phyloP scores from a whole-genome alignment of 1,140 invertebrate genomes.

The Megalonaias nervosa region DNA sequence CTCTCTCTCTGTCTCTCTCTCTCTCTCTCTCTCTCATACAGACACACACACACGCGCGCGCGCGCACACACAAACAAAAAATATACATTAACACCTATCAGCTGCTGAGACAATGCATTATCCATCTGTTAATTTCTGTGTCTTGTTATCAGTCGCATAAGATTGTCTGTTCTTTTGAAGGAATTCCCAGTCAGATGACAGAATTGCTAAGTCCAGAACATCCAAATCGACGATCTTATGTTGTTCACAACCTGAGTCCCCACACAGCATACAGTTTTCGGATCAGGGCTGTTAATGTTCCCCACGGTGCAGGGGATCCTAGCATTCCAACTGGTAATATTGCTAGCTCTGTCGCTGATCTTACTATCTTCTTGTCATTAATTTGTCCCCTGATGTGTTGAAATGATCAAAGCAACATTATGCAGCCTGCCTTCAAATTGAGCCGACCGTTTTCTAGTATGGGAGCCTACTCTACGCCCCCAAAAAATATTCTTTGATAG shows the following conservation, averaged over 20 bases:
- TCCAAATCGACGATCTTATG: conserved; percentile 8
- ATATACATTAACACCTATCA: too few species aligned
- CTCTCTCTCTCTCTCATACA: background rate
- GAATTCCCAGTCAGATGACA: conserved; percentile 23
- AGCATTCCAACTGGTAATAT: conserved; percentile 70
- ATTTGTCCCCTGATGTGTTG: too few species aligned
- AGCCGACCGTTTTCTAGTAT: too few species aligned
- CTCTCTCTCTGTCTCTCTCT: conserved; percentile 3
- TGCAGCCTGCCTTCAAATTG: too few species aligned
- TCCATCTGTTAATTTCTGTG: too few species aligned
- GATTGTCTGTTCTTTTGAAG: conserved; percentile 14
- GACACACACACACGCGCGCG: too few species aligned
- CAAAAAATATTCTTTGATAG: too few species aligned
- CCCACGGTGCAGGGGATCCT: conserved; percentile 32
- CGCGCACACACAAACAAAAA: too few species aligned
- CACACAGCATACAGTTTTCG: conserved; percentile 94
- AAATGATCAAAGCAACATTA: too few species aligned
- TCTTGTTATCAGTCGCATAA: background rate
- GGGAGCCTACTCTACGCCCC: too few species aligned
- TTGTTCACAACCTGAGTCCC: conserved; percentile 77
- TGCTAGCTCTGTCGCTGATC: background rate
- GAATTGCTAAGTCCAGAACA: background rate
- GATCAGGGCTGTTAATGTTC: conserved; percentile 85
- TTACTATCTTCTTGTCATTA: background rate
- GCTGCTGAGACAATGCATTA: too few species aligned